Evolutionary conservation across 2,113 vertebrate species (phyloP).

Genomic region (Silurus asotus): DNA sequence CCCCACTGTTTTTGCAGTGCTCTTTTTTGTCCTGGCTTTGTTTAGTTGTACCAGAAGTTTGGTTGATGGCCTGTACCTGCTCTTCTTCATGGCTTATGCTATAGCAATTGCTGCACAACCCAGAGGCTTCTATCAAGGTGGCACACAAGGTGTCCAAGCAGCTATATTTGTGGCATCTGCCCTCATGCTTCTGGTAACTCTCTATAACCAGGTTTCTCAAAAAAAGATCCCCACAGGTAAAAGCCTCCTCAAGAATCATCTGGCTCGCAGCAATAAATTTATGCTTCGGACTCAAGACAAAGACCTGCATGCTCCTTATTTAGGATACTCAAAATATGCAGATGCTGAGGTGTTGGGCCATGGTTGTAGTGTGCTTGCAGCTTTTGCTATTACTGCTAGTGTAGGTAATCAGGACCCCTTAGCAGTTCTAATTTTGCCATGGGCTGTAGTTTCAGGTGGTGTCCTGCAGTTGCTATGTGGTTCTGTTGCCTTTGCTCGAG

Average conservation of each 20-base stretch:
- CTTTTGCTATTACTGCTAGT: conserved; percentile 76
- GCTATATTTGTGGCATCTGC: conserved; percentile 79
- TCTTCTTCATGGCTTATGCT: conserved; percentile 77
- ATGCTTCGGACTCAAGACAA: conserved; percentile 71
- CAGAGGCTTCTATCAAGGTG: conserved; percentile 74
- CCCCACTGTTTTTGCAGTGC: conserved; percentile 76
- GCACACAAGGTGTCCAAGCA: conserved; percentile 77
- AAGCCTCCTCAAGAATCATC: conserved; percentile 62
- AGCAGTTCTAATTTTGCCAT: conserved; percentile 76
- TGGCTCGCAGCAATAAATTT: conserved; percentile 60
- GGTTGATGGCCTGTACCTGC: conserved; percentile 74
- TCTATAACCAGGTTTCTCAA: conserved; percentile 67
- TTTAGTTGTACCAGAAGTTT: conserved; percentile 75
- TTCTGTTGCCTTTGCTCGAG: conserved; percentile 80
- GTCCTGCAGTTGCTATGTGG: conserved; percentile 75
- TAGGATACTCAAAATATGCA: conserved; percentile 84
- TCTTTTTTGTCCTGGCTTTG: conserved; percentile 76
- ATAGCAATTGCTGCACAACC: conserved; percentile 76
- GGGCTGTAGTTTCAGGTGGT: conserved; percentile 83
- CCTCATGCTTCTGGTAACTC: conserved; percentile 68
- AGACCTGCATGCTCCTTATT: conserved; percentile 71
- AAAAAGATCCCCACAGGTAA: conserved; percentile 68
- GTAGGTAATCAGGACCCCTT: conserved; percentile 66
- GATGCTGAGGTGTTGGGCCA: conserved; percentile 80
- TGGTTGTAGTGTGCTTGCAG: conserved; percentile 78